Base-by-base conservation (phyloP, 2,888 invertebrate genomes). In the Phlogophora meticulosa region DNA sequence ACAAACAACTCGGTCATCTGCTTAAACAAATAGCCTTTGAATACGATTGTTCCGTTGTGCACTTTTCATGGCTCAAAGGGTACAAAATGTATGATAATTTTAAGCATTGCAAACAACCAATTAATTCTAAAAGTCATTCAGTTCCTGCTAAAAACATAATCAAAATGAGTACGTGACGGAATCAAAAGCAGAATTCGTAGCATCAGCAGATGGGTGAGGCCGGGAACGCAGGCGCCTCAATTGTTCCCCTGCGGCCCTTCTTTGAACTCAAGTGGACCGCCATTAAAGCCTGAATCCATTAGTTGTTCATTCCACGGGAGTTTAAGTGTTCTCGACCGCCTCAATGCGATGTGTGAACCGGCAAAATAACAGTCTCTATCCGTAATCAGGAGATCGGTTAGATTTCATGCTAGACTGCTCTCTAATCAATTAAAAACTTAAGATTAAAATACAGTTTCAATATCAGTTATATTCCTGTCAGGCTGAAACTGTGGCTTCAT, bases 261-360 rank as follows among this genome's bases (percentile, higher is more conserved):
- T 90, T 89, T 88, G 82, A 89, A 82, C 88, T 90, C 90, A 89
- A 92, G 91, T 92, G 91, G 90, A 78, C 80, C 78, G 82, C 82
- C 85, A 87, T 87, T 89, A 83, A 86, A 80, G 83, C 80, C 76
- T 78, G 83, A 83, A 84, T 85, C 85, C 86, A 90, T 89, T 89
- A 88, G 88, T 85, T 87, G 86, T 85, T 87, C 85, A 87, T 89
- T 87, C 86, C 81, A 85, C 74, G 85, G 83, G 81, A 84, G 83
- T 82, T 85, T 85, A 83, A 91, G 90, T 86, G 88, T 80, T 78
- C 72, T 53, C 75, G 75, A 80, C 72, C 63, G 69, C 42, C 74
- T 78, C 80, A 83, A 72, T 80, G 76, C 66, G 73, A 63, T 62
- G 77, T 79, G 81, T 76, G 81, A 83, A 80, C 73, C 76, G 72